These are phyloP conservation scores for Phalacrocorax pelagicus DNA, from an alignment of 2,113 vertebrate species.

Conservation along the genomic window DNA sequence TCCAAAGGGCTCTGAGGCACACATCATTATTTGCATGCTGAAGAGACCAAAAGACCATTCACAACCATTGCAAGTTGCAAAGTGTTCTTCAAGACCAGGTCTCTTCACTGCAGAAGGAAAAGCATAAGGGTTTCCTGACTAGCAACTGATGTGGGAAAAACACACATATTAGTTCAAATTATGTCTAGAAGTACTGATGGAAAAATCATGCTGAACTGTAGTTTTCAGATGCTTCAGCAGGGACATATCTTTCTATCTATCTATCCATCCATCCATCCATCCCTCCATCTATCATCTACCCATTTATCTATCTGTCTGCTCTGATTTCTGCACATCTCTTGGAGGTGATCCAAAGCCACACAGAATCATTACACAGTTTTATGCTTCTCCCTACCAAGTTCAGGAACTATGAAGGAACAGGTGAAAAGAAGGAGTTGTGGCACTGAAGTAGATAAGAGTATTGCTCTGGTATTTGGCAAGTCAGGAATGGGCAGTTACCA, in stretches of 20 bases:
- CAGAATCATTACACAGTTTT: background rate
- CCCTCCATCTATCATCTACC: no score
- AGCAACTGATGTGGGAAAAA: background rate
- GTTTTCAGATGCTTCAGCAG: background rate
- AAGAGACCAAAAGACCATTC: background rate
- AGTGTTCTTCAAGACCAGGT: background rate
- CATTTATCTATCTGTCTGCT: background rate
- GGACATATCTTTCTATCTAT: background rate
- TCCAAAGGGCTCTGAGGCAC: background rate
- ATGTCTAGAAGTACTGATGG: background rate
- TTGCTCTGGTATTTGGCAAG: background rate
- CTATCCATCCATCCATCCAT: no score
- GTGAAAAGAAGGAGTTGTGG: background rate
- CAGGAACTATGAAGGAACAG: background rate
- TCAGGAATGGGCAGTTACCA: background rate
- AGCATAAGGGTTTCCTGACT: background rate
- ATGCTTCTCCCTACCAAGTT: background rate
- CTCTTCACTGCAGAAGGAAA: background rate
- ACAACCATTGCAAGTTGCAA: background rate
- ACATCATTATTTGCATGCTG: background rate
- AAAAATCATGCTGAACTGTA: background rate
- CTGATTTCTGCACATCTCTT: background rate
- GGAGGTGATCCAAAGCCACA: background rate
- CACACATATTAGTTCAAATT: background rate
- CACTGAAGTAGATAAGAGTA: background rate